phyloP scores from a whole-genome alignment of 1,140 invertebrate species.

The Diachasmimorpha longicaudata region DNA sequence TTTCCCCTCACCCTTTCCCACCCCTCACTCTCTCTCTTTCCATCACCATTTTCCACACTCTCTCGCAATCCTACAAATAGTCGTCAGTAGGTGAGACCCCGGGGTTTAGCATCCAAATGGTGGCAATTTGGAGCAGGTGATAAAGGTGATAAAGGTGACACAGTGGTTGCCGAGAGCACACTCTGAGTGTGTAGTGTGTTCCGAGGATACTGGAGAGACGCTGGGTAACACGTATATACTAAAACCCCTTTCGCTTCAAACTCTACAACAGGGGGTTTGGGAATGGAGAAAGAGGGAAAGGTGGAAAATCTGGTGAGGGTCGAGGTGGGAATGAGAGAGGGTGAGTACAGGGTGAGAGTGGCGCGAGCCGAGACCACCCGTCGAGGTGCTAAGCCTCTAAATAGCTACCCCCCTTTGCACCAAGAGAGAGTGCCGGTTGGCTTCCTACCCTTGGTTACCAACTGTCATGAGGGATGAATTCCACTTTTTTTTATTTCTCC shows the following conservation, averaged over 20 bases:
- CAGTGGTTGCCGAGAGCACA: conserved; percentile 40
- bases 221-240: background rate
- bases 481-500: background rate
- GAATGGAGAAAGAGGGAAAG: conserved; percentile 3
- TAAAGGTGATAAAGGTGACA: conserved; percentile 64
- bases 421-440: conserved; percentile 35
- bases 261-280: background rate
- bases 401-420: conserved; percentile 51
- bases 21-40: background rate
- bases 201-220: background rate
- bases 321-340: background rate
- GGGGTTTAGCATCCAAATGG: conserved; percentile 61
- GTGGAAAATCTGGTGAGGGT: background rate
- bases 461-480: background rate
- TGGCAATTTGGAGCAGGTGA: conserved; percentile 62
- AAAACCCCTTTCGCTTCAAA: conserved; percentile 7
- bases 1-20: background rate
- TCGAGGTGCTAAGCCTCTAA: conserved; percentile 59
- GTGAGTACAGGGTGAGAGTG: background rate
- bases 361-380: conserved; percentile 30
- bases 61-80: conserved; percentile 53
- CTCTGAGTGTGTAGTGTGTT: background rate
- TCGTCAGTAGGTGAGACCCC: conserved; percentile 53
- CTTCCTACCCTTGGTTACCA: conserved; percentile 10
- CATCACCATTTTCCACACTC: conserved; percentile 28